A percentile compares a stretch with the other conserved stretches of the same genome.
Conservation (phyloP, 2,113 vertebrate species). For the Scatophagus argus region DNA sequence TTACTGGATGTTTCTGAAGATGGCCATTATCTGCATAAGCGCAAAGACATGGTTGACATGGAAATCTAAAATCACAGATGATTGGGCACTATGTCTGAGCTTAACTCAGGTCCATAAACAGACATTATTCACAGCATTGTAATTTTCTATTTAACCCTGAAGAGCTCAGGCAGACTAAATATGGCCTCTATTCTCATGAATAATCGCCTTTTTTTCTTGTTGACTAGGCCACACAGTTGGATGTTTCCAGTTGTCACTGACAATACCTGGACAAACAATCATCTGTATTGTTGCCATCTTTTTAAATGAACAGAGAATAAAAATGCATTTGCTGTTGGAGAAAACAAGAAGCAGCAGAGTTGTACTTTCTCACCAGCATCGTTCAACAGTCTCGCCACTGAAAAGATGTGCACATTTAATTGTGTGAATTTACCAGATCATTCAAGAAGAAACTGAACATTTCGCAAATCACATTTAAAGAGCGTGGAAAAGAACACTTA, state of each 20-base stretch:
- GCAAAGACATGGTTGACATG: neutral
- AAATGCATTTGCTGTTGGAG: constrained; percentile 7
- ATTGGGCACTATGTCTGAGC: neutral
- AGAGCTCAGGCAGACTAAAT: neutral
- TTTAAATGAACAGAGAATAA: constrained; percentile 7
- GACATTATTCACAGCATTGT: neutral
- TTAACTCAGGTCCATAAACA: neutral
- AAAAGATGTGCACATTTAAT: constrained; percentile 78
- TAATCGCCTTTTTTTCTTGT: constrained; percentile 25
- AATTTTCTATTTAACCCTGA: constrained; percentile 7
- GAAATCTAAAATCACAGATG: neutral
- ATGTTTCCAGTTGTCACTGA: constrained; percentile 54
- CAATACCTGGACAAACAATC: constrained; percentile 45
- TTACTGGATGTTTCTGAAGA: neutral
- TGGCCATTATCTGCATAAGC: neutral
- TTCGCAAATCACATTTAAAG: constrained; percentile 60
- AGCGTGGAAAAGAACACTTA: constrained; percentile 45
- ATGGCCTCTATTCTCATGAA: constrained; percentile 19
- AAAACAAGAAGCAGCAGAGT: neutral
- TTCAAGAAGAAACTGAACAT: constrained; percentile 57
- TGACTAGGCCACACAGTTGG: constrained; percentile 35
- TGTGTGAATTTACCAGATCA: constrained; percentile 63
- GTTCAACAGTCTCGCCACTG: constrained; percentile 47
- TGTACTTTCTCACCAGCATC: neutral
- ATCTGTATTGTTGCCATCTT: constrained; percentile 39